Conservation (phyloP, 1,140 invertebrate genomes). For the Bombyx mandarina region DNA sequence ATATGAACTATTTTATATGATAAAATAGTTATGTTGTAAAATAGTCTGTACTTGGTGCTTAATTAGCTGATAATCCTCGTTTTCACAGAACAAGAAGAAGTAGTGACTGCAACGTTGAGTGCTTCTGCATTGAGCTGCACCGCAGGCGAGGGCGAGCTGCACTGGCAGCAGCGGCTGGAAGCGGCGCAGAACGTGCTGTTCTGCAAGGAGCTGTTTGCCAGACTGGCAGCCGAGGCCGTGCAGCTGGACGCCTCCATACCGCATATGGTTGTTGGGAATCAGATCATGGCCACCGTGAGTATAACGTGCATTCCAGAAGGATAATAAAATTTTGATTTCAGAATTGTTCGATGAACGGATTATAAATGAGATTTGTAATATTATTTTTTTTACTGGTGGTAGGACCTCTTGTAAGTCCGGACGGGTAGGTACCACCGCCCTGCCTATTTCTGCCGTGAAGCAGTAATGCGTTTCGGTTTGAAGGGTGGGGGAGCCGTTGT, state of each 20-base stretch:
- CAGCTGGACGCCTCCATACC: constrained; percentile 93
- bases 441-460: no score
- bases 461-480: no score
- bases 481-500: no score
- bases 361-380: no score
- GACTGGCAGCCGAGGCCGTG: constrained; percentile 94
- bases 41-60: no score
- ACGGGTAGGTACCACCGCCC: no score
- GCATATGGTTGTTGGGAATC: constrained; percentile 96
- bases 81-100: constrained; percentile 82
- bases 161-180: constrained; percentile 96
- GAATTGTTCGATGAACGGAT: no score
- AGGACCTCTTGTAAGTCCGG: no score
- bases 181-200: constrained; percentile 97
- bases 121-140: constrained; percentile 76
- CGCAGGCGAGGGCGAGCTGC: constrained; percentile 80
- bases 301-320: background rate
- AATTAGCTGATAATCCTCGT: background rate
- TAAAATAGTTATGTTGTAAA: no score
- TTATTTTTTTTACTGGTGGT: no score
- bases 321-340: no score
- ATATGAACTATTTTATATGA: no score
- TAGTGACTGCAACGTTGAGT: constrained; percentile 84
- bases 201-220: constrained; percentile 96
- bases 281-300: constrained; percentile 93